A percentile compares a stretch with the other conserved stretches of the same genome.
phyloP scores from a whole-genome alignment of 2,888 invertebrate genomes.

The Pseudanteris insignis region DNA sequence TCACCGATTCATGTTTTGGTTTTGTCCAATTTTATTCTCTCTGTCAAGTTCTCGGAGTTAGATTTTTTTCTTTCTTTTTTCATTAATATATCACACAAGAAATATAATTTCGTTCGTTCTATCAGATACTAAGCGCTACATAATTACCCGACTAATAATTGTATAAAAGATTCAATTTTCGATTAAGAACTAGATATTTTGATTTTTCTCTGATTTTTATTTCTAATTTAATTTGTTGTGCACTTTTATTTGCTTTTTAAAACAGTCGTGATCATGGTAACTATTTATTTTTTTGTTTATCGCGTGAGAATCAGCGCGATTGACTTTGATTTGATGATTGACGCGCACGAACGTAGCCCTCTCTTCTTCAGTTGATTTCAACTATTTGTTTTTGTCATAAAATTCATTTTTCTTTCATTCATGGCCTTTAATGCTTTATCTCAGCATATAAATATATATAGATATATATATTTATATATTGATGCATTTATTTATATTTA shows the following conservation, averaged over 20 bases:
- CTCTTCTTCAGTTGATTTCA: conserved; percentile 42
- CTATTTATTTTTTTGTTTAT: background rate
- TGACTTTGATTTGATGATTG: conserved; percentile 14
- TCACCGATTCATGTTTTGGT: background rate
- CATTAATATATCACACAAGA: background rate
- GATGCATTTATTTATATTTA: too few species aligned
- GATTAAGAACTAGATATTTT: too few species aligned
- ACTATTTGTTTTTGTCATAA: conserved; percentile 30
- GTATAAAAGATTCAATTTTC: too few species aligned
- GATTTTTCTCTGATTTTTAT: too few species aligned
- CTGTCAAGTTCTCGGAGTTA: too few species aligned
- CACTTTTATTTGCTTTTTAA: background rate
- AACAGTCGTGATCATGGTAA: background rate
- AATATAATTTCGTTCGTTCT: too few species aligned
- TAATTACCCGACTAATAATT: too few species aligned
- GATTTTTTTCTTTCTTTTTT: conserved; percentile 1
- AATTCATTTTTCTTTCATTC: conserved; percentile 25
- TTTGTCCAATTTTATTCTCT: conserved; percentile 1
- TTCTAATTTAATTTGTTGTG: background rate
- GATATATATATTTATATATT: too few species aligned
- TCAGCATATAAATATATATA: too few species aligned
- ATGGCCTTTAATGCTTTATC: too few species aligned
- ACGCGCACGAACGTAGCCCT: conserved; percentile 49
- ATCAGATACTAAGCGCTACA: too few species aligned
- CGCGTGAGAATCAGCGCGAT: conserved; percentile 9